Conservation (phyloP, 2,888 invertebrate species). For the Cheilosia vulpina region DNA sequence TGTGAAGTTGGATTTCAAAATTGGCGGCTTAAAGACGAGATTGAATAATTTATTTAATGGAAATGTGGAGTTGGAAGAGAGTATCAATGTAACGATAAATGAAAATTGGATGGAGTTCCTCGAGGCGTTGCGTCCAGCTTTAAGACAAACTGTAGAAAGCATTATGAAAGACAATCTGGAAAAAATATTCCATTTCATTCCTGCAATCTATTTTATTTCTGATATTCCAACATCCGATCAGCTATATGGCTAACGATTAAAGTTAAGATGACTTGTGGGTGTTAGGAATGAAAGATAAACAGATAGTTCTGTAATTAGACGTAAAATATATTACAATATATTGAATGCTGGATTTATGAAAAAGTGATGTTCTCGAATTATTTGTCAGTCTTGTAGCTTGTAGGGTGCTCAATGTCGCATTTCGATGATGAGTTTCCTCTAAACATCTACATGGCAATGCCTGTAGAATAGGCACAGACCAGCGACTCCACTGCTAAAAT, state of each 20-base stretch:
- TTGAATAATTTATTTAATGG: conserved; percentile 88
- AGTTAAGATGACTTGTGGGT: not conserved
- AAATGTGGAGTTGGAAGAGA: conserved; percentile 87
- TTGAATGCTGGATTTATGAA: too few relatives aligned
- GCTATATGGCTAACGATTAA: conserved; percentile 47
- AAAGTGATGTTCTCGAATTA: too few relatives aligned
- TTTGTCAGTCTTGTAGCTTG: too few relatives aligned
- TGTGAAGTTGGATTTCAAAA: conserved; percentile 86
- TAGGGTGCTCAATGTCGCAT: too few relatives aligned
- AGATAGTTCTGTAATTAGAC: too few relatives aligned
- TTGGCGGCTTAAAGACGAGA: conserved; percentile 86
- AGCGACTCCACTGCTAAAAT: too few relatives aligned
- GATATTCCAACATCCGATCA: conserved; percentile 83
- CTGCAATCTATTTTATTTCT: conserved; percentile 87
- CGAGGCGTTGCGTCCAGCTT: conserved; percentile 87
- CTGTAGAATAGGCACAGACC: too few relatives aligned
- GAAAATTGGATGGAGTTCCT: conserved; percentile 88
- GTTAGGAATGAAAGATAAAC: too few relatives aligned
- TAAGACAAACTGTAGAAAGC: conserved; percentile 87
- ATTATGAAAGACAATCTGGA: conserved; percentile 86
- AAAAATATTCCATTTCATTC: conserved; percentile 87
- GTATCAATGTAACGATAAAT: conserved; percentile 87
- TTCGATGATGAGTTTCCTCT: too few relatives aligned
- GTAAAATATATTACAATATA: too few relatives aligned
- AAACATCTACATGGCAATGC: too few relatives aligned